Evolutionary conservation across 2,888 invertebrate species (phyloP).

Genomic region (Dolichopus griseipennis): DNA sequence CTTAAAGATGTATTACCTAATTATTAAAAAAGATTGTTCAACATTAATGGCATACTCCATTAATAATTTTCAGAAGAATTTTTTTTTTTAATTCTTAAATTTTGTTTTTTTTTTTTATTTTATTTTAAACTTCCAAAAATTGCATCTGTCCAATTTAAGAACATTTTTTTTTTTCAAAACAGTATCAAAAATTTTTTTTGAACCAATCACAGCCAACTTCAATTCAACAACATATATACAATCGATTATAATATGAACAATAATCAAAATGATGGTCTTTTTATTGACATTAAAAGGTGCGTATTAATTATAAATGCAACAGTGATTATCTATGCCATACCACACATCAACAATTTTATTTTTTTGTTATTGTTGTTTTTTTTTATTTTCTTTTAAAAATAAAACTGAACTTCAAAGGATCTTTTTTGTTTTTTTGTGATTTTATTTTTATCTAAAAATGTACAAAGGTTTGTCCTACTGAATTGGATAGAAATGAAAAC

Average conservation of each 20-base stretch:
- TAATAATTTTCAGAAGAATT: background rate
- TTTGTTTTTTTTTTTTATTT: too few species aligned
- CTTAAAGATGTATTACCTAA: too few species aligned
- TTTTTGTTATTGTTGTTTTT: too few species aligned
- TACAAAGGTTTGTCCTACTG: background rate
- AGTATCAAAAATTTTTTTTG: too few species aligned
- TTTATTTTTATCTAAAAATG: background rate
- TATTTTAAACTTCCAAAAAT: too few species aligned
- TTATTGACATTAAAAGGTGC: conserved; percentile 3
- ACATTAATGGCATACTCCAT: background rate
- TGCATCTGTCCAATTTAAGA: too few species aligned
- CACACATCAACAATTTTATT: background rate
- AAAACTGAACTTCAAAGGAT: background rate
- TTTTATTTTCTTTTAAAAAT: background rate
- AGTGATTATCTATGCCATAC: conserved; percentile 2
- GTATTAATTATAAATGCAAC: conserved; percentile 3
- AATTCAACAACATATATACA: background rate
- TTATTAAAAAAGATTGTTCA: too few species aligned
- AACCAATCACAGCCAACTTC: background rate
- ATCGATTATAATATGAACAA: background rate
- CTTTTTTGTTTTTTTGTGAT: background rate
- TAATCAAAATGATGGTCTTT: background rate
- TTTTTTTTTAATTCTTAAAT: too few species aligned
- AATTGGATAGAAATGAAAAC: background rate
- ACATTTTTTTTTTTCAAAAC: background rate